A percentile compares a stretch with the other conserved stretches of the same genome.
Evolutionary conservation across 2,797 vertebrate genomes (phyloP).

Genomic region (Buceros bicornis): DNA sequence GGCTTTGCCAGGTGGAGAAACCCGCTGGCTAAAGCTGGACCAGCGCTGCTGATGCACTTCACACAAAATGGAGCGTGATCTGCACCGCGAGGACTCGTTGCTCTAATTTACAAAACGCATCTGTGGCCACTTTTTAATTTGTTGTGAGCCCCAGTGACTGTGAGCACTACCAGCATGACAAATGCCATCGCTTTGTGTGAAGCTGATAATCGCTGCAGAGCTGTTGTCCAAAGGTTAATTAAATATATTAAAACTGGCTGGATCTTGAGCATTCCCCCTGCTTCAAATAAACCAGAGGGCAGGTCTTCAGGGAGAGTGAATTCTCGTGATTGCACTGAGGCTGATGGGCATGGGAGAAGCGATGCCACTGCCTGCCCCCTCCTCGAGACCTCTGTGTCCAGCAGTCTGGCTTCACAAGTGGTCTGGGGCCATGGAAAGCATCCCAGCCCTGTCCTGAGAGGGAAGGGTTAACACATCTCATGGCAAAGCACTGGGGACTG

Average conservation of each 20-base stretch:
- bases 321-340: not conserved
- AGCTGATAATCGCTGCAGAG: not conserved
- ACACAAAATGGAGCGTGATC: conserved; percentile 12
- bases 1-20: not conserved
- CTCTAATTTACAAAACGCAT: not conserved
- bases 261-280: not conserved
- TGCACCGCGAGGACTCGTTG: fast-evolving
- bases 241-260: not conserved
- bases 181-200: not conserved
- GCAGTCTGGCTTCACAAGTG: not conserved
- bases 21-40: conserved; percentile 4
- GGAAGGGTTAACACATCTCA: not conserved
- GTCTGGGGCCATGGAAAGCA: not conserved
- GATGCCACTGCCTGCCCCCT: not conserved
- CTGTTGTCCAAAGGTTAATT: not conserved
- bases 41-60: not conserved
- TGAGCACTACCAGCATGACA: not conserved
- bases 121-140: not conserved
- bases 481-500: not conserved
- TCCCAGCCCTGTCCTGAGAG: fast-evolving
- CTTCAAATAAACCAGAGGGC: not conserved
- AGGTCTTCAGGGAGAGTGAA: not conserved
- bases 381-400: not conserved
- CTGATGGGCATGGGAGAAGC: not conserved
- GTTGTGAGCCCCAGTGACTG: not conserved